Evolutionary conservation across 2,888 invertebrate genomes (phyloP), one percentile per base, ranked within the genome.

Genomic region (Drosophila subsilvestris): DNA sequence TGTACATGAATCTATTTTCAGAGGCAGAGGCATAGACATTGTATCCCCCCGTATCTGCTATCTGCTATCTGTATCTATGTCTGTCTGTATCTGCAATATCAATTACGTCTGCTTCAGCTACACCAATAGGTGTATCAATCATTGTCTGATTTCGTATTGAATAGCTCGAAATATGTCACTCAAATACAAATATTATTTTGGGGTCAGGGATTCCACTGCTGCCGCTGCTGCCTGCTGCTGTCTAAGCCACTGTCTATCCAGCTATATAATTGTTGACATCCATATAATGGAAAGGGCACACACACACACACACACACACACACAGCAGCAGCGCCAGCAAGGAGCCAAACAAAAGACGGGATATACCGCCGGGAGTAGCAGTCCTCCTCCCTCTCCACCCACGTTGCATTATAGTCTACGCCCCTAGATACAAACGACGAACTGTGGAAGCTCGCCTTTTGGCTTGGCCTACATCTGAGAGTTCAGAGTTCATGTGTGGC

Each of bases 231-330:
- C 27, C 2, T 8, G 25, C 7, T 7, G 18, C 47, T 47, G 48
- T 60, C 43, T 43, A 32, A 42, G 53, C 17, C 43, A 20, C 45
- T 63, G 63, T 72, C 70, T 48, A 72, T 45, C 56, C 72, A 63
- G 51, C 47, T 63, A 42, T 63, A 72, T 71, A 71, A 72, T 58
- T 70, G 61, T 70, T 62, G 49, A 70, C 62, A 62, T 50, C 50
- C 44, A 44, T 55, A 55, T 61, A 62, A 69, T 69, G 48, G 51
- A 42, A 48, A 47, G 60, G 27, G 29, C 67, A 51, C 43, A 51
- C 58, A 12, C 7, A 29, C 29, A 10, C 10, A 10, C 10, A 10
- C 29, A 29, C 10, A 25, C 3, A 29, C 27, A 29, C 27, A 9
- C 3, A 10, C 29, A 29, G n/a, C 2, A 27, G 27, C 20, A 32